These are phyloP conservation scores for Sympetrum striolatum DNA, from an alignment of 2,888 invertebrate genomes.

Conservation along the genomic window DNA sequence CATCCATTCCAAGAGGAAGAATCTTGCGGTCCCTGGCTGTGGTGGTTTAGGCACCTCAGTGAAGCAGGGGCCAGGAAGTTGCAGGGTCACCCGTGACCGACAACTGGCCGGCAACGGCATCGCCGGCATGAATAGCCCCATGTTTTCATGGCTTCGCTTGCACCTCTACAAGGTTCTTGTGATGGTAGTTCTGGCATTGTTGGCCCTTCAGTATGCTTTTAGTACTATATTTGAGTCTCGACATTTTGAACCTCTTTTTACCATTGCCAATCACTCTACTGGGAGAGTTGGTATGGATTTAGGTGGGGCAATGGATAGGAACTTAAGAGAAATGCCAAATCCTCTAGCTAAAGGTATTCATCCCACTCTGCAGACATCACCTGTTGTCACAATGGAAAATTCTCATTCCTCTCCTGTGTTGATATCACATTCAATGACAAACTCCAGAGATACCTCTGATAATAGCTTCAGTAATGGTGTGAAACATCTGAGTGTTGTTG, in stretches of 20 bases:
- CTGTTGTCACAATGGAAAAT: neutral
- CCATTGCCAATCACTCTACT: slow-evolving; percentile 51
- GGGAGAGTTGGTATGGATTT: slow-evolving; percentile 2
- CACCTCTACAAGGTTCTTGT: slow-evolving; percentile 66
- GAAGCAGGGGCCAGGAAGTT: neutral
- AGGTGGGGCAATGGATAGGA: slow-evolving; percentile 54
- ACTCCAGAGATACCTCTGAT: neutral
- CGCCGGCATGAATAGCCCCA: slow-evolving; percentile 37
- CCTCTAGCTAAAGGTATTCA: slow-evolving; percentile 55
- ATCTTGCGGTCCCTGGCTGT: slow-evolving; percentile 19
- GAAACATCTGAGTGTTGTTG: neutral
- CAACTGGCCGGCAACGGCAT: slow-evolving; percentile 1
- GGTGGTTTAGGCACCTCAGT: slow-evolving; percentile 21
- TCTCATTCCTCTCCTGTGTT: neutral
- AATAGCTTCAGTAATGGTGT: slow-evolving; percentile 12
- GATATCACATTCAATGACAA: neutral
- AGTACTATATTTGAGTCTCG: slow-evolving; percentile 69
- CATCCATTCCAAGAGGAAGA: neutral
- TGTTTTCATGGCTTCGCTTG: slow-evolving; percentile 59
- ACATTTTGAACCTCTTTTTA: slow-evolving; percentile 51
- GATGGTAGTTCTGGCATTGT: slow-evolving; percentile 68
- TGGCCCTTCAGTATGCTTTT: slow-evolving; percentile 74
- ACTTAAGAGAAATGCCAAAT: slow-evolving; percentile 55
- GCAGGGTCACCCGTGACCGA: slow-evolving; percentile 30
- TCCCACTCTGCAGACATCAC: neutral